Percentiles rank a stretch among this genome's conserved stretches.
phyloP scores from a whole-genome alignment of 2,888 invertebrate species.

The Apantesis nais region DNA sequence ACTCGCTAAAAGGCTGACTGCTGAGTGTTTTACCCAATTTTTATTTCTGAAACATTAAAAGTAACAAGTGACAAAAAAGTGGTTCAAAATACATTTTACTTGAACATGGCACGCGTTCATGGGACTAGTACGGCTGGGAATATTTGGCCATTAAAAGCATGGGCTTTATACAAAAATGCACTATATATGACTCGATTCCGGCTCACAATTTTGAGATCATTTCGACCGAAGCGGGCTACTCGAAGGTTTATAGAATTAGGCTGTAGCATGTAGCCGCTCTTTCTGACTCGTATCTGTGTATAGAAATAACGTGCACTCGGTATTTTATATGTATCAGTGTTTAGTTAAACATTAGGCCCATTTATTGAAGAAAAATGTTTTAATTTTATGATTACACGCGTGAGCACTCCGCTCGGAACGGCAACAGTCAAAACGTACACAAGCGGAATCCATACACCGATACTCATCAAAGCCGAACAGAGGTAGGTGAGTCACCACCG shows the following conservation, averaged over 20 bases:
- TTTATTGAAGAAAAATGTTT: slow-evolving; percentile 34
- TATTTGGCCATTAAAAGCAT: slow-evolving; percentile 58
- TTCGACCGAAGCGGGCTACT: slow-evolving; percentile 65
- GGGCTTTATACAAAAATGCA: slow-evolving; percentile 63
- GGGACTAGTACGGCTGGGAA: slow-evolving; percentile 58
- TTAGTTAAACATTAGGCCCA: slow-evolving; percentile 54
- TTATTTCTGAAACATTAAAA: slow-evolving; percentile 1
- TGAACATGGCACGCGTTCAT: slow-evolving; percentile 64
- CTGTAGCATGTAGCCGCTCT: slow-evolving; percentile 35
- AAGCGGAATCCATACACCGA: slow-evolving; percentile 62
- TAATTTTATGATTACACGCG: slow-evolving; percentile 38
- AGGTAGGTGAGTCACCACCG: slow-evolving; percentile 50
- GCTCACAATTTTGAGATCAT: slow-evolving; percentile 82
- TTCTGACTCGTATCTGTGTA: slow-evolving; percentile 30
- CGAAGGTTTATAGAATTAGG: slow-evolving; percentile 36
- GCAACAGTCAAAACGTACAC: slow-evolving; percentile 44
- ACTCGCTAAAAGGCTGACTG: too few species aligned
- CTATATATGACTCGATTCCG: slow-evolving; percentile 72
- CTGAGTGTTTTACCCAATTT: too few species aligned
- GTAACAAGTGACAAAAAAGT: slow-evolving; percentile 4
- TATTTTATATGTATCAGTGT: slow-evolving; percentile 45
- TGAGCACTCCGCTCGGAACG: slow-evolving; percentile 28
- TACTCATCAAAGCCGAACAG: slow-evolving; percentile 53
- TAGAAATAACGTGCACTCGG: slow-evolving; percentile 70
- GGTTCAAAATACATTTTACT: neutral